phyloP scores from a whole-genome alignment of 1,140 invertebrate species.

The Drosophila teissieri region DNA sequence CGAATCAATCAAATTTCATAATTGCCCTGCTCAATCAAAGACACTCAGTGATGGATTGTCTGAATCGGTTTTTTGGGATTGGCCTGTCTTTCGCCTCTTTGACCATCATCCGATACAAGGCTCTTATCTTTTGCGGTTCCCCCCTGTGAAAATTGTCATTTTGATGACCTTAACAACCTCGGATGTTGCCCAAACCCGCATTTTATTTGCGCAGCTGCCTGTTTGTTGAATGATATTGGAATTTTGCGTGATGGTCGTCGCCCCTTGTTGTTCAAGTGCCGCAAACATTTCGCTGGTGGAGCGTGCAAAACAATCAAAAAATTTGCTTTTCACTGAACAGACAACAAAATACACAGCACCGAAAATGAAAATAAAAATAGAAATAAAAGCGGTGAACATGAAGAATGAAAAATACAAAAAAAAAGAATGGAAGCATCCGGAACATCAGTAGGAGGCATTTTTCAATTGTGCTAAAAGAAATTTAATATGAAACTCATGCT shows the following conservation, averaged over 20 bases:
- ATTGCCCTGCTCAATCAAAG: conserved; percentile 30
- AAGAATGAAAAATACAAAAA: neutral
- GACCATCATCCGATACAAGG: conserved; percentile 27
- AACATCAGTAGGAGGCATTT: conserved; percentile 44
- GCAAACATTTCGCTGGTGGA: conserved; percentile 50
- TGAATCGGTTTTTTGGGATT: conserved; percentile 8
- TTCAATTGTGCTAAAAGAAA: conserved; percentile 65
- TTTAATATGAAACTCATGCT: conserved; percentile 64
- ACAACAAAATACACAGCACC: conserved; percentile 21
- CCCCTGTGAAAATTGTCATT: conserved; percentile 36
- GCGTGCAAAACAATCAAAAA: conserved; percentile 45
- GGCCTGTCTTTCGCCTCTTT: conserved; percentile 20
- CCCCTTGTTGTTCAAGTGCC: conserved; percentile 54
- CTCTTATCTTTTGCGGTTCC: conserved; percentile 23
- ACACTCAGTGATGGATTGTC: conserved; percentile 35
- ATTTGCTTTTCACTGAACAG: conserved; percentile 54
- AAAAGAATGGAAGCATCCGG: conserved; percentile 10
- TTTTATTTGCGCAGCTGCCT: conserved; percentile 11
- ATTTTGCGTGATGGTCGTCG: conserved; percentile 33
- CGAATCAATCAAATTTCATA: conserved; percentile 41
- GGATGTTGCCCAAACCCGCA: conserved; percentile 18
- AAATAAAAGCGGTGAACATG: conserved; percentile 5
- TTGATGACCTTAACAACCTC: conserved; percentile 53
- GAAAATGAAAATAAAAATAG: conserved; percentile 6
- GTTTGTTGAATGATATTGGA: conserved; percentile 59